A percentile compares a stretch with the other conserved stretches of the same genome.
Conservation (phyloP, 2,113 vertebrate species). For the Syngnathus floridae region DNA sequence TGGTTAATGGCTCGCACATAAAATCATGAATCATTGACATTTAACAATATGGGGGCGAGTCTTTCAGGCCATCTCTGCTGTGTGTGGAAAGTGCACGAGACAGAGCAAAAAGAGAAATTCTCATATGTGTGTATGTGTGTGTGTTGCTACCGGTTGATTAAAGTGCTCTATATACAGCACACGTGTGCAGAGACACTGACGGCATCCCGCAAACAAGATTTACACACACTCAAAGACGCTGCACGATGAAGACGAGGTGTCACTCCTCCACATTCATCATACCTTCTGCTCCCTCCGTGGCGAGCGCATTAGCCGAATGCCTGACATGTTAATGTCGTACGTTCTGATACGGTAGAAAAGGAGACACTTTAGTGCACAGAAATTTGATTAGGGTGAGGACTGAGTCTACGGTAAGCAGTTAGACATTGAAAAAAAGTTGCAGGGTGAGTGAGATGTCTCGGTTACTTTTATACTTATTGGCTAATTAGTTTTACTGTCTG, state of each 20-base stretch:
- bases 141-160: constrained; percentile 52
- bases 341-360: constrained; percentile 29
- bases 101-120: not conserved
- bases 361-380: constrained; percentile 57
- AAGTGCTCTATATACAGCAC: constrained; percentile 41
- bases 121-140: constrained; percentile 3
- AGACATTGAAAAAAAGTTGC: constrained; percentile 28
- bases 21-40: constrained; percentile 64
- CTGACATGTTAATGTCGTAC: constrained; percentile 55
- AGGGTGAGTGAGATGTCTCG: constrained; percentile 22
- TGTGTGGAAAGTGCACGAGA: constrained; percentile 9
- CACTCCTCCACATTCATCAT: constrained; percentile 25
- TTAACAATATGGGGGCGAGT: constrained; percentile 56
- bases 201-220: constrained; percentile 42
- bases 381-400: constrained; percentile 47
- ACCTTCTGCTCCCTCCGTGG: not conserved
- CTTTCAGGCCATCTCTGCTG: constrained; percentile 26
- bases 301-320: constrained; percentile 28
- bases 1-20: constrained; percentile 70
- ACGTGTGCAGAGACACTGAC: constrained; percentile 7
- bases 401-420: constrained; percentile 46
- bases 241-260: constrained; percentile 24
- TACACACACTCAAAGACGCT: constrained; percentile 22
- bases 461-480: constrained; percentile 24
- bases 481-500: constrained; percentile 10